Evolutionary conservation across 2,797 vertebrate genomes (phyloP).

Genomic region (Epinephelus coioides): DNA sequence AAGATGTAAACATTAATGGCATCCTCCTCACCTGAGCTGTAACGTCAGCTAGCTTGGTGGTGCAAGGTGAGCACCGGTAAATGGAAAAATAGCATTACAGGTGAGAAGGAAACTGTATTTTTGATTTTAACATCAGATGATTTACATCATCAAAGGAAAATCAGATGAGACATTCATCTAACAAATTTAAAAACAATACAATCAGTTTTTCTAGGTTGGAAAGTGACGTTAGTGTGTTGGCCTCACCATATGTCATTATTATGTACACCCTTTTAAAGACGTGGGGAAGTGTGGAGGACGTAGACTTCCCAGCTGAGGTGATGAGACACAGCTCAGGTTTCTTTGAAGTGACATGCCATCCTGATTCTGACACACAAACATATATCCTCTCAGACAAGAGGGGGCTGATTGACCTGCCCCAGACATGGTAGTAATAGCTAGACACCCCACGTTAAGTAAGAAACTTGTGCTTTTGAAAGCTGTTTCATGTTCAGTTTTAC

Average conservation of each 20-base stretch:
- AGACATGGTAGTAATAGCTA: neutral
- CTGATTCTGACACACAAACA: constrained; percentile 13
- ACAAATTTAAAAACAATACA: constrained; percentile 4
- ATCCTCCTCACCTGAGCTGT: too few relatives aligned
- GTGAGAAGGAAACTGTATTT: too few relatives aligned
- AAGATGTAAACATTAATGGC: too few relatives aligned
- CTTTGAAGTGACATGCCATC: constrained; percentile 67
- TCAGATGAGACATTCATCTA: neutral
- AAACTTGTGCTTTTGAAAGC: constrained; percentile 16
- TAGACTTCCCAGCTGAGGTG: constrained; percentile 43
- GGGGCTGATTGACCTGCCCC: neutral
- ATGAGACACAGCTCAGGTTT: constrained; percentile 15
- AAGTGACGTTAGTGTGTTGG: constrained; percentile 1
- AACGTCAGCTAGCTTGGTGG: too few relatives aligned
- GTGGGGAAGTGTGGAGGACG: constrained; percentile 13
- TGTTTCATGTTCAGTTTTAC: neutral
- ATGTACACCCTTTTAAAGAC: neutral
- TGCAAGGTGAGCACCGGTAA: too few relatives aligned
- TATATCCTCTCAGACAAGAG: constrained; percentile 17
- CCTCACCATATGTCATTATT: neutral
- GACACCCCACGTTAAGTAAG: neutral
- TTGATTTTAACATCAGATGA: neutral
- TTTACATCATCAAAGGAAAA: neutral
- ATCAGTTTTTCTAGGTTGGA: neutral
- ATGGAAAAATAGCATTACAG: too few relatives aligned